Base-by-base conservation (phyloP, 2,888 invertebrate species). In the Graphium colonna region DNA sequence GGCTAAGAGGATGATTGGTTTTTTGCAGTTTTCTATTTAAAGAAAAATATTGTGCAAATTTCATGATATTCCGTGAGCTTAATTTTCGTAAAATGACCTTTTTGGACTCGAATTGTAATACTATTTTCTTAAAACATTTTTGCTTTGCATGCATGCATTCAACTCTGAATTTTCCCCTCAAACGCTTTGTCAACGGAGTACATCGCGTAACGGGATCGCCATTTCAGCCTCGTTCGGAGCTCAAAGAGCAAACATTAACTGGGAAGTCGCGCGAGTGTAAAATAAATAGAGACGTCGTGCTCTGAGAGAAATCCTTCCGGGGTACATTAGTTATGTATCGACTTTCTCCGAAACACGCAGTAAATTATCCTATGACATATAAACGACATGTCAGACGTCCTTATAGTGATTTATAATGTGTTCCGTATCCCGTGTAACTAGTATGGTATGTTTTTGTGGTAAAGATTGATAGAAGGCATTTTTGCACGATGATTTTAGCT, bases 341-440 rank as follows among this genome's bases (percentile, higher is more conserved):
- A 42, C 47, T 52, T 52, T 47, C 42, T 9, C 26, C 36, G 17
- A 16, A 47, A 42, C 41, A 21, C 41, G 41, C 52, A 21, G 31
- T 31, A 17, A 1, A 16, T 41, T 52, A 12, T n/a, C 18, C 45
- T 46, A 39, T 44, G 44, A 44, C 44, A 9, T 40, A 17, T 21
- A 33, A 21, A 38, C 39, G 40, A 52, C 31, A 40, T 5, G 33
- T 36, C 36, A 33, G 47, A 43, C 47, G 13, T 36, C 26, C 18
- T 8, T 9, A 31, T 18, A 31, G 42, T 47, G 46, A 52, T 52
- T 47, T 52, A 52, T 42, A 18, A 47, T 36, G 42, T 26, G 36
- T 52, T 47, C 38, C 47, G 42, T 31, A 42, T 52, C 17, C 42
- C 42, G 52, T 26, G 47, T 42, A 42, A 4, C 15, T 18, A 13